phyloP scores from a whole-genome alignment of 2,888 invertebrate species.

The Yponomeuta cagnagella region DNA sequence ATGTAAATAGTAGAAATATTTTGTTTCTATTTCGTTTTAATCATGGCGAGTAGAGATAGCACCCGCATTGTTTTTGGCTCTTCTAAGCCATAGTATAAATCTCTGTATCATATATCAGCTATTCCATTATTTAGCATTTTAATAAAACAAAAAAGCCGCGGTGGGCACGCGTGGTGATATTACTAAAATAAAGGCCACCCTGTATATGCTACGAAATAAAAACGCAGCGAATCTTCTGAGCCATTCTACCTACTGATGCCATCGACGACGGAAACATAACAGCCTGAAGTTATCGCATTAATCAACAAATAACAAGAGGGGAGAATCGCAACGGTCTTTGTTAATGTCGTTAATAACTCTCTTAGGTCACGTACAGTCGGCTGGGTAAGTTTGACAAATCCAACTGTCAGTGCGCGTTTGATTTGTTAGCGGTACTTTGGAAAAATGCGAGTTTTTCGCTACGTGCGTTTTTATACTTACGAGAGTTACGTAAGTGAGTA shows the following conservation, averaged over 20 bases:
- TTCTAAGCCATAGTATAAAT: too few relatives aligned
- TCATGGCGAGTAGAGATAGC: too few relatives aligned
- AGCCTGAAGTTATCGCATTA: slow-evolving; percentile 10
- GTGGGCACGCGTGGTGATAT: too few relatives aligned
- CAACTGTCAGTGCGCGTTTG: background rate
- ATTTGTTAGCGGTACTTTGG: background rate
- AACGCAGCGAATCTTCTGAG: background rate
- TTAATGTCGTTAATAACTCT: slow-evolving; percentile 6
- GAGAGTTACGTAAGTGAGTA: too few relatives aligned
- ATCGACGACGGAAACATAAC: slow-evolving; percentile 3
- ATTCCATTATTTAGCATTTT: too few relatives aligned
- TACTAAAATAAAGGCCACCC: background rate
- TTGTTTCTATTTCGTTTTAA: too few relatives aligned
- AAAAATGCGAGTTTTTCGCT: background rate
- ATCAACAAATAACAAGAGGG: slow-evolving; percentile 6
- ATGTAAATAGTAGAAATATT: too few relatives aligned
- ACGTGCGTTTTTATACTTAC: too few relatives aligned
- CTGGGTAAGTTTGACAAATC: background rate
- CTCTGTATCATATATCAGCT: too few relatives aligned
- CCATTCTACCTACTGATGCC: background rate
- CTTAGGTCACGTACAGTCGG: slow-evolving; percentile 5
- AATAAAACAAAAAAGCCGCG: too few relatives aligned
- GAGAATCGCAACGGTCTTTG: slow-evolving; percentile 4
- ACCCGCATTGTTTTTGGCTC: too few relatives aligned
- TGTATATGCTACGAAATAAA: background rate